Conservation (phyloP, 2,797 vertebrate species). For the Distichodus sexfasciatus region DNA sequence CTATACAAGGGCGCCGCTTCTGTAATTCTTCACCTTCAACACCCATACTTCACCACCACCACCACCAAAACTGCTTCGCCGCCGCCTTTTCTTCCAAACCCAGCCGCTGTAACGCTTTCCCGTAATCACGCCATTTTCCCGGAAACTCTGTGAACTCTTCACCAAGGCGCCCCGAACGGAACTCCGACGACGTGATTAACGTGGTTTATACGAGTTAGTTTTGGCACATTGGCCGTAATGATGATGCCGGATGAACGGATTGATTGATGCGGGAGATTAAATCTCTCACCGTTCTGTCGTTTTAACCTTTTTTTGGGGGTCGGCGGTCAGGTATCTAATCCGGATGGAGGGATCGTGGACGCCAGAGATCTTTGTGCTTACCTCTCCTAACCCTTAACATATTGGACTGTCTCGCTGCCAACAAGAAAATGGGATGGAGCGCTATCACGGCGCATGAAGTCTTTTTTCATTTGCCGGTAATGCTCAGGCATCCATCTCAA, state of each 20-base stretch:
- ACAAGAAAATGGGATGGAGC: slow-evolving; percentile 3
- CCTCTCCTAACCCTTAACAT: slow-evolving; percentile 20
- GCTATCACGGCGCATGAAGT: slow-evolving; percentile 23
- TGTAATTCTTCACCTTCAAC: slow-evolving; percentile 34
- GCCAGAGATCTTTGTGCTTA: slow-evolving; percentile 7
- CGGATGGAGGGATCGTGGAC: slow-evolving; percentile 17
- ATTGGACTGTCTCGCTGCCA: slow-evolving; percentile 21
- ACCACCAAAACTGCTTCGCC: slow-evolving; percentile 6
- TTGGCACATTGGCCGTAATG: slow-evolving; percentile 55
- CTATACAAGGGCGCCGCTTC: slow-evolving; percentile 28
- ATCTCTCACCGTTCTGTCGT: slow-evolving; percentile 40
- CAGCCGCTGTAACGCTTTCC: slow-evolving; percentile 13
- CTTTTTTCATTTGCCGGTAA: slow-evolving; percentile 39
- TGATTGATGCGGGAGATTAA: slow-evolving; percentile 58
- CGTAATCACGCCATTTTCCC: slow-evolving; percentile 17
- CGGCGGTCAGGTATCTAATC: slow-evolving; percentile 3
- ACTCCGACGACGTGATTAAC: no score
- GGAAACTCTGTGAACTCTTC: slow-evolving; percentile 49
- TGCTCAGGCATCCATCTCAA: slow-evolving; percentile 27
- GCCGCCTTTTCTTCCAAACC: slow-evolving; percentile 12
- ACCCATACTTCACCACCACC: not conserved
- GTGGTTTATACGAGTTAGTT: slow-evolving; percentile 54
- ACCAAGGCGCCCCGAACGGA: no score
- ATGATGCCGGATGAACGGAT: slow-evolving; percentile 55
- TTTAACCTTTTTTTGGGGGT: slow-evolving; percentile 4